Evolutionary conservation across 2,797 vertebrate species (phyloP).

Genomic region (Chrysocyon brachyurus): DNA sequence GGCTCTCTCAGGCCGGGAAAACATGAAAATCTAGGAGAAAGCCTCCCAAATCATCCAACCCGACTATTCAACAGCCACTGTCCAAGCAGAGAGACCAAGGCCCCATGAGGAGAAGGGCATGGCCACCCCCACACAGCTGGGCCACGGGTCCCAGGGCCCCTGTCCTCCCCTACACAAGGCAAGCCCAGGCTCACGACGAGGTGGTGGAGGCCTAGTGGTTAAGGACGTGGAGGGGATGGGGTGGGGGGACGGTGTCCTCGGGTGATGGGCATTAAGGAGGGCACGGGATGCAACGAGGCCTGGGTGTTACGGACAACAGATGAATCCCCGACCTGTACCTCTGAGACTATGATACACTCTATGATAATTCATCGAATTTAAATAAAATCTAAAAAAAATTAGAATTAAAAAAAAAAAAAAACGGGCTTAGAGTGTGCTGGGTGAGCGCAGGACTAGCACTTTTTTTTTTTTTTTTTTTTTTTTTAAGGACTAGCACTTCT

Average conservation of each 20-base stretch:
- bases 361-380: too few relatives aligned
- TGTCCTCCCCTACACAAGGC: not conserved
- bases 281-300: too few relatives aligned
- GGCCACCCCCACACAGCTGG: not conserved
- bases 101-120: too few relatives aligned
- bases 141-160: not conserved
- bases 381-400: too few relatives aligned
- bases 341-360: too few relatives aligned
- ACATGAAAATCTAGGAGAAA: not conserved
- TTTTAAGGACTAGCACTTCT: not conserved
- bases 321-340: too few relatives aligned
- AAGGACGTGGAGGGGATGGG: too few relatives aligned
- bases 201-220: fast-evolving
- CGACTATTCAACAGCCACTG: not conserved
- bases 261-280: too few relatives aligned
- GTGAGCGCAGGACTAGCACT: not conserved
- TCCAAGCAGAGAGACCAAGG: not conserved
- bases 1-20: not conserved
- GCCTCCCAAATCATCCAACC: not conserved
- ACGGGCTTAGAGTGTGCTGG: not conserved
- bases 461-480: not conserved
- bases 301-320: too few relatives aligned
- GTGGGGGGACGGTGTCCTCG: too few relatives aligned
- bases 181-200: not conserved
- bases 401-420: not conserved